Evolutionary conservation across 1,140 invertebrate species (phyloP), one percentile per base, ranked within the genome.

Genomic region (Latrodectus geometricus): DNA sequence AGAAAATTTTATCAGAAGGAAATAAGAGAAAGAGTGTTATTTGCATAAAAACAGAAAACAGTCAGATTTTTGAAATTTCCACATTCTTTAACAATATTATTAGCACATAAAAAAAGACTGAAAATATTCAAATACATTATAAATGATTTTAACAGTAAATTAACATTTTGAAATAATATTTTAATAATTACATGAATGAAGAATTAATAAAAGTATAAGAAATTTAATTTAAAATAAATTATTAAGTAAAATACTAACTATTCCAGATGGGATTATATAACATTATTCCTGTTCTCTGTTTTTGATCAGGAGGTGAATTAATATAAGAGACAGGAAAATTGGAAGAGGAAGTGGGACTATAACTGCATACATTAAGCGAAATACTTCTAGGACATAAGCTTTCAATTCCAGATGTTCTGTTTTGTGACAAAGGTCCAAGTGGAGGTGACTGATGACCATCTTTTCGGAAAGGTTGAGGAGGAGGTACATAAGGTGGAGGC

Each of bases 221-320:
- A 1, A 35, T 35, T 35, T 35, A 3, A 35, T 3, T 35, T 35
- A 35, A 35, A 35, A 35, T 5, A 35, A 1, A 35, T 1, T 35
- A 35, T 35, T 35, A 35, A 35, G 5, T 3, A 5, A 49, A 52
- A 72, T n/a, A 80, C 85, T 74, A 50, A 87, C 85, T 80, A 23
- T 87, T 87, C 85, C 85, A 87, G 11, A 87, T 80, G 15, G 85
- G 85, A 69, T 87, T 87, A 48, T 74, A 87, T 20, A 87, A n/a
- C 48, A 80, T 61, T n/a, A 87, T 54, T 52, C 85, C 85, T 23
- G 23, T 11, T 52, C 85, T 87, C 7, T 20, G 35, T 35, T 87
- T 87, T 74, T 87, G 84, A 49, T 86, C 84, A 23, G 82, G n/a
- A 20, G 81, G 48, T 14, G 70, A 79, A 79, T 17, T 52, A 68